These are phyloP conservation scores for Probosciger aterrimus DNA, from an alignment of 2,113 vertebrate species.

Conservation along the genomic window DNA sequence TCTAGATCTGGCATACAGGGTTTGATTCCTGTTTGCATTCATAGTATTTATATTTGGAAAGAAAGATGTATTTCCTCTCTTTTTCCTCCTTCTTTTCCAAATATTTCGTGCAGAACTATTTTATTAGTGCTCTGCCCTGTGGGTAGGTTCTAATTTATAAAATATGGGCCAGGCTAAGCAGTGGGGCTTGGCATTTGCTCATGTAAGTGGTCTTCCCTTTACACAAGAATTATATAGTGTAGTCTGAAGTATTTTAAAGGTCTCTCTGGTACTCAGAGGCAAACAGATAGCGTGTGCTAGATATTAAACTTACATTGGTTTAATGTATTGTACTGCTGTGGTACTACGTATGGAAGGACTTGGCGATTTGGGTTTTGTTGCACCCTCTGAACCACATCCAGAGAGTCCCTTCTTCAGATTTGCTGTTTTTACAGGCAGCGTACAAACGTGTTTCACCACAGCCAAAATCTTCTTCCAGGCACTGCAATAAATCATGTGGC, in stretches of 20 bases:
- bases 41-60: not conserved
- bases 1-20: not conserved
- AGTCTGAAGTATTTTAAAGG: not conserved
- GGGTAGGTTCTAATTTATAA: slow-evolving; percentile 7
- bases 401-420: slow-evolving; percentile 3
- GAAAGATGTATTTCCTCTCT: not conserved
- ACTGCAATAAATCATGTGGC: not conserved
- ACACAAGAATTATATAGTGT: not conserved
- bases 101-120: not conserved
- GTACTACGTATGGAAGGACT: not conserved
- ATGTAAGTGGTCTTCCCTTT: not conserved
- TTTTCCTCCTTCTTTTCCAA: not conserved
- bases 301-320: not conserved
- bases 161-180: not conserved
- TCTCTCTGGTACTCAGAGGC: not conserved
- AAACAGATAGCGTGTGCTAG: not conserved
- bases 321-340: not conserved
- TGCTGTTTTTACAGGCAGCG: not conserved
- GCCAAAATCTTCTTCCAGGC: slow-evolving; percentile 35
- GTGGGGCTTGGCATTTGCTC: not conserved
- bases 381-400: not conserved
- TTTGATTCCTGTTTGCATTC: not conserved
- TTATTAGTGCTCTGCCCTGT: not conserved
- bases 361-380: not conserved
- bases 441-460: not conserved